A percentile compares a stretch with the other conserved stretches of the same genome.
These are phyloP conservation scores for Scaptomyza graminum DNA, from an alignment of 1,140 invertebrate genomes.

Conservation along the genomic window DNA sequence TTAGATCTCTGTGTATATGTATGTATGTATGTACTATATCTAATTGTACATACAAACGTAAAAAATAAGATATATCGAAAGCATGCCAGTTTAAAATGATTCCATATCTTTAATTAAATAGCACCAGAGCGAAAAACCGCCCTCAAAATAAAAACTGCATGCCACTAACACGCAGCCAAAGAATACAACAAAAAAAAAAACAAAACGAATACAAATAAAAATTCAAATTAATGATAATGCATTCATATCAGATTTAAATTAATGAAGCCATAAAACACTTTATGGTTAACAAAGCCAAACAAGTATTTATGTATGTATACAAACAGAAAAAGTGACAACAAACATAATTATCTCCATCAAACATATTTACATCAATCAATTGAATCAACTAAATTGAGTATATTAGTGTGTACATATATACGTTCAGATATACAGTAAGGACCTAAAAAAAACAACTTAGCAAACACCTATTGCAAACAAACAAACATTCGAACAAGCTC, in stretches of 20 bases:
- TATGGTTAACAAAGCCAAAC: conserved; percentile 45
- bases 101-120: conserved; percentile 10
- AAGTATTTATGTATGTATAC: conserved; percentile 72
- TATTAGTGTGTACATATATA: conserved; percentile 5
- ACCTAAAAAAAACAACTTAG: conserved; percentile 9
- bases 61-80: conserved; percentile 7
- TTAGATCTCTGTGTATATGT: conserved; percentile 49
- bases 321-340: conserved; percentile 37
- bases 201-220: neutral
- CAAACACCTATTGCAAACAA: conserved; percentile 32
- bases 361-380: conserved; percentile 69
- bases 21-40: conserved; percentile 55
- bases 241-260: conserved; percentile 47
- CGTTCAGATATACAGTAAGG: conserved; percentile 21
- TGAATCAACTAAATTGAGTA: conserved; percentile 45
- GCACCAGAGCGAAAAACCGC: neutral
- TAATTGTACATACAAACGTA: conserved; percentile 62
- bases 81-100: conserved; percentile 18
- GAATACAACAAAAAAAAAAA: neutral
- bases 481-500: conserved; percentile 7
- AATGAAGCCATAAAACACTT: conserved; percentile 24
- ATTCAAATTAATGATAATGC: conserved; percentile 20
- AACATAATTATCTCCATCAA: conserved; percentile 52
- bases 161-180: conserved; percentile 8
- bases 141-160: conserved; percentile 8